Conservation (phyloP, 2,113 vertebrate species). For the Percina caprodes region DNA sequence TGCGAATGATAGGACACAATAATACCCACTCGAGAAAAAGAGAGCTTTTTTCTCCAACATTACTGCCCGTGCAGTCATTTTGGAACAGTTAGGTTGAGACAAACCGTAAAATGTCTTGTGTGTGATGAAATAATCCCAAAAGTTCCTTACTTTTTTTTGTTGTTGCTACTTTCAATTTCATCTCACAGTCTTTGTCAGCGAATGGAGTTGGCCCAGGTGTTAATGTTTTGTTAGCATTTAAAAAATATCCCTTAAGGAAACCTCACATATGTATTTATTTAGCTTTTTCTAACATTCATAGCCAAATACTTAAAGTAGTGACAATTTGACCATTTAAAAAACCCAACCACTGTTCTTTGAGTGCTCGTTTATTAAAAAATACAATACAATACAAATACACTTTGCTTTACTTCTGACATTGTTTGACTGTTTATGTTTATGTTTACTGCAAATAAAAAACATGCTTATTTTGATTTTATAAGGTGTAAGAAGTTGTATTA, state of each 20-base stretch:
- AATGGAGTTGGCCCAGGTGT: neutral
- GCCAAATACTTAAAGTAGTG: neutral
- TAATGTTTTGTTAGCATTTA: neutral
- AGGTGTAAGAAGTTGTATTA: neutral
- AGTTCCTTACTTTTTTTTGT: neutral
- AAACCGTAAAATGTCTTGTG: neutral
- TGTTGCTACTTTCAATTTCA: neutral
- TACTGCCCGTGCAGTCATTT: conserved; percentile 9
- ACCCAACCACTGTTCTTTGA: neutral
- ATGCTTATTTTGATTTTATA: neutral
- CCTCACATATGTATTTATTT: neutral
- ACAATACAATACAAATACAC: neutral
- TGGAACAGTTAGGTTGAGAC: conserved; percentile 1
- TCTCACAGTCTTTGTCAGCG: neutral
- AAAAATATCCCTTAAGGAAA: neutral
- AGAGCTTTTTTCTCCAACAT: conserved; percentile 13
- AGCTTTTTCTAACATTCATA: neutral
- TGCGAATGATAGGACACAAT: conserved; percentile 28
- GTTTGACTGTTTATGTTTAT: neutral
- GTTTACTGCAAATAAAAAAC: neutral
- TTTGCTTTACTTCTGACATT: neutral
- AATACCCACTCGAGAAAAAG: neutral
- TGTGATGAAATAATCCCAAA: neutral
- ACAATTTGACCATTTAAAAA: neutral
- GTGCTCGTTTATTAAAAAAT: neutral